A percentile compares a stretch with the other conserved stretches of the same genome.
phyloP scores from a whole-genome alignment of 2,888 invertebrate species.

The Rotaria socialis region DNA sequence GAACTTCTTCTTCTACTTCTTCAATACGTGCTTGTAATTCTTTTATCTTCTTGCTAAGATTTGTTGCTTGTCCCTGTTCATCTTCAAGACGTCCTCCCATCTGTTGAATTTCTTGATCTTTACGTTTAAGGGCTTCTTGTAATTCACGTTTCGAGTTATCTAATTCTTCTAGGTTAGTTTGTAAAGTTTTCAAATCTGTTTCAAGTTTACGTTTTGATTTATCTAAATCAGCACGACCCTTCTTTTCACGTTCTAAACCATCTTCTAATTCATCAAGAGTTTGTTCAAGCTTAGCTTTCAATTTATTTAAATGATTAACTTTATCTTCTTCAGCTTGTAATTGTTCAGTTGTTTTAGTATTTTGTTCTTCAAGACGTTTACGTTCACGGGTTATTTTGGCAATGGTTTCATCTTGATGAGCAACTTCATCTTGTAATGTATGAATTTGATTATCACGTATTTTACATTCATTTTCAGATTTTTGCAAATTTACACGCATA shows the following conservation, averaged over 20 bases:
- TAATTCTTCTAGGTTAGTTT: slow-evolving; percentile 59
- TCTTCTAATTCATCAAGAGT: slow-evolving; percentile 92
- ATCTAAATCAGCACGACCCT: slow-evolving; percentile 90
- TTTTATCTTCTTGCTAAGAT: slow-evolving; percentile 79
- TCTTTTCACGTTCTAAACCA: slow-evolving; percentile 97
- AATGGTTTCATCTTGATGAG: slow-evolving; percentile 74
- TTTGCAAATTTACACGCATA: slow-evolving; percentile 75
- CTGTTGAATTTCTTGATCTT: slow-evolving; percentile 95
- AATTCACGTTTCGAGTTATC: slow-evolving; percentile 56
- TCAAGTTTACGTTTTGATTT: slow-evolving; percentile 97
- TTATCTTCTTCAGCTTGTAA: slow-evolving; percentile 49
- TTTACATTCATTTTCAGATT: slow-evolving; percentile 48
- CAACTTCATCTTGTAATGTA: slow-evolving; percentile 62
- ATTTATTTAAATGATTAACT: slow-evolving; percentile 90
- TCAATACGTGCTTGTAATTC: slow-evolving; percentile 74
- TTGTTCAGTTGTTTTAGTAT: slow-evolving; percentile 47
- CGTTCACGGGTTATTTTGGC: slow-evolving; percentile 49
- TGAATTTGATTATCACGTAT: slow-evolving; percentile 48
- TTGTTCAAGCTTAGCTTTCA: slow-evolving; percentile 95
- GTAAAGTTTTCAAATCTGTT: slow-evolving; percentile 82
- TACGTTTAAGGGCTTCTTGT: slow-evolving; percentile 64
- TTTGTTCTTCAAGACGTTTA: slow-evolving; percentile 48
- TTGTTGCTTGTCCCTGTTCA: slow-evolving; percentile 93
- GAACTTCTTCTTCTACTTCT: slow-evolving; percentile 97
- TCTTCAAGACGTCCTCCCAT: slow-evolving; percentile 91